Conservation (phyloP, 2,888 invertebrate genomes). For the Desoria tigrina region DNA sequence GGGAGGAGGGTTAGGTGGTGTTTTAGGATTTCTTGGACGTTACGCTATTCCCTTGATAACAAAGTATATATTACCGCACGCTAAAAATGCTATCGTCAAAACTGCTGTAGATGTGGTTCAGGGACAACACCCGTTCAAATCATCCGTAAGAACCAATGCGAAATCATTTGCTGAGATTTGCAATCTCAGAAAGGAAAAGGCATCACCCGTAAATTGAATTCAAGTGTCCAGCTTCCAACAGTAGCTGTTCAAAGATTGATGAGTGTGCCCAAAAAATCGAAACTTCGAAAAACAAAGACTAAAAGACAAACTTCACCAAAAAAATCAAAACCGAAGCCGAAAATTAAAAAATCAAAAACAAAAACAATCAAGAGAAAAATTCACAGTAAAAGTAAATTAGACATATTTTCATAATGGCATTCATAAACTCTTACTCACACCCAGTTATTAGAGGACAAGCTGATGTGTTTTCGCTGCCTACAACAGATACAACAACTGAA, state of each 20-base stretch:
- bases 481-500: conserved; percentile 41
- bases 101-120: conserved; percentile 10
- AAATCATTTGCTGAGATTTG: conserved; percentile 1
- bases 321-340: conserved; percentile 6
- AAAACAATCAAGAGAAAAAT: too few relatives aligned
- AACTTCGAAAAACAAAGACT: neutral
- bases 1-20: conserved; percentile 27
- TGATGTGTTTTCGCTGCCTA: conserved; percentile 36
- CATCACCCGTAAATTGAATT: neutral
- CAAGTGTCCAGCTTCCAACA: too few relatives aligned
- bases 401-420: conserved; percentile 35
- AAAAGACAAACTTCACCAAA: neutral
- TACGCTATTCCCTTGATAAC: conserved; percentile 26
- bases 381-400: conserved; percentile 15
- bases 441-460: conserved; percentile 24
- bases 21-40: conserved; percentile 11
- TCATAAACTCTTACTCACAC: conserved; percentile 24
- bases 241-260: neutral
- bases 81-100: conserved; percentile 13
- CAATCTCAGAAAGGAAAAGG: conserved; percentile 22
- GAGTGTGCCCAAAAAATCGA: neutral
- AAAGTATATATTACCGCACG: conserved; percentile 27
- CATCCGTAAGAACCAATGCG: conserved; percentile 10
- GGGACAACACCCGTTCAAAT: neutral
- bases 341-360: too few relatives aligned